These are phyloP conservation scores for Alosa alosa DNA, from an alignment of 2,113 vertebrate genomes.

Conservation along the genomic window DNA sequence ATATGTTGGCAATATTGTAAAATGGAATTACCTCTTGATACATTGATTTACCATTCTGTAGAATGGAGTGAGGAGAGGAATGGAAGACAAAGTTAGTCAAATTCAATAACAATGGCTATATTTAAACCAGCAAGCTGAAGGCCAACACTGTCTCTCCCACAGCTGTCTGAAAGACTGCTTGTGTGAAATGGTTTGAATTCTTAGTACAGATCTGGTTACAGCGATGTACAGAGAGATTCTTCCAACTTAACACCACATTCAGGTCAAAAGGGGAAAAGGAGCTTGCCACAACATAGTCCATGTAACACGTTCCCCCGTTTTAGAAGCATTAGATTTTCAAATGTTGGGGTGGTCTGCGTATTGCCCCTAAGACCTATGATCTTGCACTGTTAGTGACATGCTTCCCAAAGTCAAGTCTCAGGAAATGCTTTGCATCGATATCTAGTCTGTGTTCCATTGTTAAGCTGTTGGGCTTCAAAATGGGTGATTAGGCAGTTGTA, in stretches of 20 bases:
- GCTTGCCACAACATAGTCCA: not conserved
- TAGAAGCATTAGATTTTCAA: not conserved
- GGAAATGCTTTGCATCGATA: not conserved
- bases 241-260: constrained; percentile 22
- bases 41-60: not conserved
- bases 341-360: not conserved
- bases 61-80: not conserved
- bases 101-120: constrained; percentile 42
- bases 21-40: not conserved
- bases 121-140: constrained; percentile 38
- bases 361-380: too few species aligned
- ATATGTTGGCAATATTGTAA: not conserved
- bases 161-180: constrained; percentile 24
- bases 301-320: not conserved
- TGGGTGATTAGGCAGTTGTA: not conserved
- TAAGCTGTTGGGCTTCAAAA: not conserved
- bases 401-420: too few species aligned
- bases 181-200: constrained; percentile 40
- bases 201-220: constrained; percentile 42
- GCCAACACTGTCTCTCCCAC: not conserved
- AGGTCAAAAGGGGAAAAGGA: not conserved
- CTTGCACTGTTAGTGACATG: not conserved
- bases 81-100: not conserved
- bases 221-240: constrained; percentile 37
- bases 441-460: not conserved